These are phyloP conservation scores for Leptopilina drosophilae DNA, from an alignment of 2,888 invertebrate genomes.

Conservation along the genomic window DNA sequence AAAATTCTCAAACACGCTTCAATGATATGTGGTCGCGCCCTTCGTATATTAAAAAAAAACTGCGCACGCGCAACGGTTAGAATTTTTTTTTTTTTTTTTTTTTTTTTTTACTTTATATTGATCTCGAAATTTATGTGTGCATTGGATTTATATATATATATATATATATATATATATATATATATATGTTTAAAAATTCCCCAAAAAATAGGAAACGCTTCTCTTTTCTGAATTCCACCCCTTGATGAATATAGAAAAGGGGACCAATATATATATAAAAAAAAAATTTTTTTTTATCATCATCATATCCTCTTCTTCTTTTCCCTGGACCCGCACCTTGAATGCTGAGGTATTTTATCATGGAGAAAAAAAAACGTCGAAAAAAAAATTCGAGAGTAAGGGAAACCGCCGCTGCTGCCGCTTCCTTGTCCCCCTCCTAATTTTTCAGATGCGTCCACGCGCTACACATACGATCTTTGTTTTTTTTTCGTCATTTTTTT, in stretches of 20 bases:
- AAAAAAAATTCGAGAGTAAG: conserved; percentile 45
- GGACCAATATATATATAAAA: not conserved
- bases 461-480: conserved; percentile 70
- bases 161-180: not conserved
- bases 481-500: conserved; percentile 66
- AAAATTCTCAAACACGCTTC: conserved; percentile 42
- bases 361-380: conserved; percentile 49
- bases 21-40: conserved; percentile 49
- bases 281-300: conserved; percentile 43
- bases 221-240: conserved; percentile 8
- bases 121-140: conserved; percentile 58
- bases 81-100: conserved; percentile 51
- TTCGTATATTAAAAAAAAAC: conserved; percentile 41
- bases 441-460: conserved; percentile 60
- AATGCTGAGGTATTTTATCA: conserved; percentile 43
- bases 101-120: not conserved
- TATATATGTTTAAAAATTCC: conserved; percentile 49
- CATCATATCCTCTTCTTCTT: conserved; percentile 51
- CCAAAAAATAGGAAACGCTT: conserved; percentile 53
- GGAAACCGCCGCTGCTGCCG: conserved; percentile 55
- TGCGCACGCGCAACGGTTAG: conserved; percentile 53
- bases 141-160: conserved; percentile 52
- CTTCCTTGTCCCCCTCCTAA: conserved; percentile 56
- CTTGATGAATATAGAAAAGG: conserved; percentile 28
- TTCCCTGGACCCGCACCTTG: conserved; percentile 48